Conservation (phyloP, 2,888 invertebrate genomes). For the Pristionchus maxplancki region DNA sequence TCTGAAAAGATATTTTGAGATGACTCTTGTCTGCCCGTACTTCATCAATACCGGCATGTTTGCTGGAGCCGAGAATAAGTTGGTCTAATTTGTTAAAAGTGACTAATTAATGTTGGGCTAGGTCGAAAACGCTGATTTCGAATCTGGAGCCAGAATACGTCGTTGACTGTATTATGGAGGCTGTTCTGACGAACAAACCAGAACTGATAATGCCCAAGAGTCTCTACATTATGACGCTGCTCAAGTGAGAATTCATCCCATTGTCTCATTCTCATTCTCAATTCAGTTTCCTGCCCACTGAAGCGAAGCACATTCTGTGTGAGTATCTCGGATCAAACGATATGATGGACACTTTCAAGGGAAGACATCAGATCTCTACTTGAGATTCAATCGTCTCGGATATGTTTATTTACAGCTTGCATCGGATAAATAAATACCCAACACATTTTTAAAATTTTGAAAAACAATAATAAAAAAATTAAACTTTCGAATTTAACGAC, state of each 20-base stretch:
- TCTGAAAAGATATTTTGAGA: constrained; percentile 78
- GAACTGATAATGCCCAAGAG: neutral
- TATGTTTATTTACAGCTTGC: neutral
- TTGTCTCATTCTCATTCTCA: neutral
- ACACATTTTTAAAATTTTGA: too few relatives aligned
- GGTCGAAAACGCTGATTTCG: constrained; percentile 69
- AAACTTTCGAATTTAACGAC: too few relatives aligned
- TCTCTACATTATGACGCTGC: constrained; percentile 70
- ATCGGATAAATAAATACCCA: too few relatives aligned
- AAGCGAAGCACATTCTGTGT: constrained; percentile 61
- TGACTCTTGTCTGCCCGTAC: constrained; percentile 93
- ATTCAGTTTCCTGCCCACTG: constrained; percentile 66
- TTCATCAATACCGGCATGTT: constrained; percentile 99
- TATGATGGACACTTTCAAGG: constrained; percentile 69
- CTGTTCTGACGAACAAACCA: constrained; percentile 84
- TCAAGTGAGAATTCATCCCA: neutral
- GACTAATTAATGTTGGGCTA: constrained; percentile 51
- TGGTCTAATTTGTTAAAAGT: neutral
- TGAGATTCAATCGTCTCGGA: too few relatives aligned
- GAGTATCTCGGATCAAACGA: constrained; percentile 67
- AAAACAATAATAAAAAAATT: too few relatives aligned
- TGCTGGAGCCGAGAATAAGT: constrained; percentile 87
- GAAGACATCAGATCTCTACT: constrained; percentile 53
- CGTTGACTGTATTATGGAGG: constrained; percentile 88
- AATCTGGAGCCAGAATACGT: constrained; percentile 89